Evolutionary conservation across 2,797 vertebrate genomes (phyloP).

Genomic region (Moxostoma hubbsi): DNA sequence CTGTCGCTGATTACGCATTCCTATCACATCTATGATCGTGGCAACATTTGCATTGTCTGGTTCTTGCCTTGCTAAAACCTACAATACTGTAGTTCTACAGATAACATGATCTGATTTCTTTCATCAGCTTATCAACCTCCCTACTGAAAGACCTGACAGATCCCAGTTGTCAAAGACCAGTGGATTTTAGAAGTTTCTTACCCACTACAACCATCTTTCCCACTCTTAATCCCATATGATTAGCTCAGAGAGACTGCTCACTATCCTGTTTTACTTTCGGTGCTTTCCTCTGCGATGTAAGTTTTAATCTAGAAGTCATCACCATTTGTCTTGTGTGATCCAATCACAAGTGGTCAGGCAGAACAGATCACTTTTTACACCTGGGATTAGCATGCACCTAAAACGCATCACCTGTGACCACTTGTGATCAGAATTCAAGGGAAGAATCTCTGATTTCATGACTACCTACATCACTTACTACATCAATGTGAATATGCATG

Average conservation of each 20-base stretch:
- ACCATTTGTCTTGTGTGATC: no score
- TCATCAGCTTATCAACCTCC: not conserved
- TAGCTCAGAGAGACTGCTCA: conserved; percentile 5
- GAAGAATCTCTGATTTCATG: no score
- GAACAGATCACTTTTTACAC: no score
- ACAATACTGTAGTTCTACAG: not conserved
- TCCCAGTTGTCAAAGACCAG: conserved; percentile 1
- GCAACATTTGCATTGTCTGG: not conserved
- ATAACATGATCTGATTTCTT: conserved; percentile 14
- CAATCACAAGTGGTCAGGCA: no score
- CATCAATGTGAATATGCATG: no score
- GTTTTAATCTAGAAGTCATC: not conserved
- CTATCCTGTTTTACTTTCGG: conserved; percentile 2
- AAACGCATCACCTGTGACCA: no score
- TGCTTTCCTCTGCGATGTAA: not conserved
- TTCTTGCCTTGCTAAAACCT: not conserved
- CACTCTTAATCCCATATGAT: conserved; percentile 36
- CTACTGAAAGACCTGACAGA: not conserved
- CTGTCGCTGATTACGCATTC: not conserved
- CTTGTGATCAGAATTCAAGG: no score
- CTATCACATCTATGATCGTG: not conserved
- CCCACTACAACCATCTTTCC: conserved; percentile 12
- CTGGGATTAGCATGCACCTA: no score
- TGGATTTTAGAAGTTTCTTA: conserved; percentile 5
- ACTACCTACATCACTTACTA: no score